A percentile compares a stretch with the other conserved stretches of the same genome.
Conservation (phyloP, 2,113 vertebrate species). For the Papio anubis region DNA sequence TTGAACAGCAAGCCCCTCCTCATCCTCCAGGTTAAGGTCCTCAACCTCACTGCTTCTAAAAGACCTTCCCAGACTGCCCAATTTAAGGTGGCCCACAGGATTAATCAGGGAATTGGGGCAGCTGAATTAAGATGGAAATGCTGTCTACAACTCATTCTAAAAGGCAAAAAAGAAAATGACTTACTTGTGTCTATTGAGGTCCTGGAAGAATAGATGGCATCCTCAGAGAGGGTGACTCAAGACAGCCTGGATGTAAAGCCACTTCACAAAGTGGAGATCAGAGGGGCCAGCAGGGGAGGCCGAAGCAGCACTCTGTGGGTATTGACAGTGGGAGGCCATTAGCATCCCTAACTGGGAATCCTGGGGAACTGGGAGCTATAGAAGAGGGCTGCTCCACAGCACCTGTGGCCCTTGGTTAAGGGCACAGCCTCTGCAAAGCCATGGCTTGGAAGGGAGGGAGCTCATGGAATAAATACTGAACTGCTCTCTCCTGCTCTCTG, state of each 20-base stretch:
- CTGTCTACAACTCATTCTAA: not conserved
- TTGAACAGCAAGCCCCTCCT: not conserved
- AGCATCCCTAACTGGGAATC: not conserved
- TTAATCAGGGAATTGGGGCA: not conserved
- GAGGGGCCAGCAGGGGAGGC: not conserved
- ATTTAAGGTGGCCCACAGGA: not conserved
- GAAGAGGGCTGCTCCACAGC: not conserved
- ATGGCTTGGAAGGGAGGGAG: not conserved
- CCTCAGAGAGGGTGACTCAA: not conserved
- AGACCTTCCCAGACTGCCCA: not conserved
- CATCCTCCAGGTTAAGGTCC: not conserved
- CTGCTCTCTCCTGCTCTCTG: not conserved
- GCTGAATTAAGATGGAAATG: conserved; percentile 21
- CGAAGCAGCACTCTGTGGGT: not conserved
- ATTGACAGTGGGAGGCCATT: not conserved
- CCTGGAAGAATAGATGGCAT: not conserved
- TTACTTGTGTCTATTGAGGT: not conserved
- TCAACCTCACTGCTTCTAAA: not conserved
- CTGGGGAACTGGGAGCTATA: not conserved
- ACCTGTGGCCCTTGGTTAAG: not conserved
- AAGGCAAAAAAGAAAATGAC: not conserved
- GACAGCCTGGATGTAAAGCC: not conserved
- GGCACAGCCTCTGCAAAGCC: not conserved
- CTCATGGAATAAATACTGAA: not conserved
- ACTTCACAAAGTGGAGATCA: not conserved